Evolutionary conservation across 2,888 invertebrate species (phyloP).

Genomic region (Agrotis segetum): DNA sequence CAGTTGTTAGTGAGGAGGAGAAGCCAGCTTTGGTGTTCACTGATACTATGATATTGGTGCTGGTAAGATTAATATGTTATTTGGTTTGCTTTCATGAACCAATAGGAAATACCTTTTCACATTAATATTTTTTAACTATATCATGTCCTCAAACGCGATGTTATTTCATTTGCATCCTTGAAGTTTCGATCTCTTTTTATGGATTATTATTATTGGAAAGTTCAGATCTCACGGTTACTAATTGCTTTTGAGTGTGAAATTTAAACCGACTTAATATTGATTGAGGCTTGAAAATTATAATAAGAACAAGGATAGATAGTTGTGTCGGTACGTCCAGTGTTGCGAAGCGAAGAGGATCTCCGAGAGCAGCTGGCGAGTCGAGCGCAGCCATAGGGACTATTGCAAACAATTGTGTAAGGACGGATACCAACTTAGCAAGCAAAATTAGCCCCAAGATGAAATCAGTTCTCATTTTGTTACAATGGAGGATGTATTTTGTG

Average conservation of each 20-base stretch:
- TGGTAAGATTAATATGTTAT: conserved; percentile 81
- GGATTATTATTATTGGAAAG: conserved; percentile 82
- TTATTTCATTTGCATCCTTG: conserved; percentile 89
- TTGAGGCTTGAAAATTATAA: conserved; percentile 70
- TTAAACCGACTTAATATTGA: conserved; percentile 74
- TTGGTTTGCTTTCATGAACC: conserved; percentile 86
- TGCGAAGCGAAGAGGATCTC: conserved; percentile 74
- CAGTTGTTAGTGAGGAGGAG: conserved; percentile 83
- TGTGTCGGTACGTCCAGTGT: conserved; percentile 73
- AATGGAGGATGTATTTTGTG: conserved; percentile 85
- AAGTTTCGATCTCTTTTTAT: conserved; percentile 77
- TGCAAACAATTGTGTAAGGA: conserved; percentile 92
- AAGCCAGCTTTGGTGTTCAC: conserved; percentile 89
- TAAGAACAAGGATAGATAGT: conserved; percentile 71
- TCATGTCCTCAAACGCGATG: conserved; percentile 90
- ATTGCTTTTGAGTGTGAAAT: conserved; percentile 86
- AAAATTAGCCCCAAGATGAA: conserved; percentile 79
- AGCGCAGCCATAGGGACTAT: conserved; percentile 73
- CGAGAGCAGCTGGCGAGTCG: conserved; percentile 69
- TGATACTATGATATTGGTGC: conserved; percentile 82
- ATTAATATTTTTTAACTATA: conserved; percentile 90
- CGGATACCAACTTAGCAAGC: conserved; percentile 88
- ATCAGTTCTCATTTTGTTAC: conserved; percentile 75
- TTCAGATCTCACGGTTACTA: conserved; percentile 90
- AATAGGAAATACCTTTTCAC: conserved; percentile 91